A percentile compares a stretch with the other conserved stretches of the same genome.
Conservation (phyloP, 2,888 invertebrate genomes). For the Metopia argyrocephala region DNA sequence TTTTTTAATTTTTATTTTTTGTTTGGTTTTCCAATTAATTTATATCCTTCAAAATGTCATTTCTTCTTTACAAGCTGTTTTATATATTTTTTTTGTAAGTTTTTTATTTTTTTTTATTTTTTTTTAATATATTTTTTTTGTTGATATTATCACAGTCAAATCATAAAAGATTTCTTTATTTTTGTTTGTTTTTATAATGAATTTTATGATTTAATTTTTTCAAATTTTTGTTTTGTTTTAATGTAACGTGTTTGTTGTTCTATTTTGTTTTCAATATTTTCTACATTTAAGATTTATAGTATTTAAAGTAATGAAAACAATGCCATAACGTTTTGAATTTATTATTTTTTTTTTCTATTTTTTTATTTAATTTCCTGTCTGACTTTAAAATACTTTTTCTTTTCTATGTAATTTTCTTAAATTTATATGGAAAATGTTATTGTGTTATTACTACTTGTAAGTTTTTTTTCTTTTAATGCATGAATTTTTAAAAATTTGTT, state of each 20-base stretch:
- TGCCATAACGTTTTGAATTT: constrained; percentile 39
- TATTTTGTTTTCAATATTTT: constrained; percentile 35
- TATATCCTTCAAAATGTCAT: constrained; percentile 45
- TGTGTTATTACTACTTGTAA: constrained; percentile 8
- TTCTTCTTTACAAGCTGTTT: constrained; percentile 58
- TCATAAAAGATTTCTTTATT: constrained; percentile 76
- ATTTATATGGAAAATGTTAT: constrained; percentile 47
- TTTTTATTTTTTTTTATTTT: constrained; percentile 36
- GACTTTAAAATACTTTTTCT: constrained; percentile 7
- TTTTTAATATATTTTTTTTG: constrained; percentile 59
- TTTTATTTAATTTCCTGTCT: constrained; percentile 60
- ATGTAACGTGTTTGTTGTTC: constrained; percentile 47
- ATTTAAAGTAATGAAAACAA: constrained; percentile 64
- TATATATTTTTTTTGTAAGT: constrained; percentile 21
- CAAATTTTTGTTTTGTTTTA: constrained; percentile 41
- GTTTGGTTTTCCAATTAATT: background rate
- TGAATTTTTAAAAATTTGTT: constrained; percentile 62
- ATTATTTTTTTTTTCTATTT: constrained; percentile 1
- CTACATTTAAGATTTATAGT: constrained; percentile 39
- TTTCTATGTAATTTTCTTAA: constrained; percentile 4
- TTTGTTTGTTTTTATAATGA: constrained; percentile 60
- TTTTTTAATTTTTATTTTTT: constrained; percentile 7
- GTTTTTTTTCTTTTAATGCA: constrained; percentile 44
- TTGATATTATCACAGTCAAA: constrained; percentile 79
- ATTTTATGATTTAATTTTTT: constrained; percentile 55